Evolutionary conservation across 2,113 vertebrate species (phyloP).

Genomic region (Galeopterus variegatus): DNA sequence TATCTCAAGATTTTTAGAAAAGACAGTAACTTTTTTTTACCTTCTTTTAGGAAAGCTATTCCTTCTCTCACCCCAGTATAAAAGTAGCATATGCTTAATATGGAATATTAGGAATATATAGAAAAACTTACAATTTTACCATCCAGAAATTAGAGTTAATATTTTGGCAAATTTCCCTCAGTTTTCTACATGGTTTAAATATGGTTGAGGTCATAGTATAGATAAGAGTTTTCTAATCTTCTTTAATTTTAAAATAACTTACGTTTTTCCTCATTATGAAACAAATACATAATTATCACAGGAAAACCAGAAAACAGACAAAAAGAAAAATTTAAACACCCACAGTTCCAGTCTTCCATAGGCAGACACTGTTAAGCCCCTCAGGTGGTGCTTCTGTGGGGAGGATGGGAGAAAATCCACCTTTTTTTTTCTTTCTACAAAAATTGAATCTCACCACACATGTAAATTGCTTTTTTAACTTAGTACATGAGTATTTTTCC

Average conservation of each 20-base stretch:
- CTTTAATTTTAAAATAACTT: neutral
- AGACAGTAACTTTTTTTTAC: neutral
- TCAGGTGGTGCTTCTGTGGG: neutral
- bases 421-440: neutral
- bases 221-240: neutral
- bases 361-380: neutral
- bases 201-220: neutral
- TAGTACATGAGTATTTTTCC: neutral
- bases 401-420: too few species aligned
- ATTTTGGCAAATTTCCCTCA: neutral
- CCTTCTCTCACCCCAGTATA: neutral
- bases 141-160: neutral
- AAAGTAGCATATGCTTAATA: neutral
- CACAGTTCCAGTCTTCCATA: neutral
- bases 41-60: neutral
- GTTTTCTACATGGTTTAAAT: neutral
- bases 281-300: neutral
- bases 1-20: neutral
- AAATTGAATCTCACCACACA: neutral
- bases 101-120: neutral
- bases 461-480: neutral
- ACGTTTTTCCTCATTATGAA: conserved; percentile 46
- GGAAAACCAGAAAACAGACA: neutral
- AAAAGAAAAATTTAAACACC: conserved; percentile 4
- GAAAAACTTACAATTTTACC: neutral